These are phyloP conservation scores for Megaceryle torquata DNA, from an alignment of 2,113 vertebrate species.

Conservation along the genomic window DNA sequence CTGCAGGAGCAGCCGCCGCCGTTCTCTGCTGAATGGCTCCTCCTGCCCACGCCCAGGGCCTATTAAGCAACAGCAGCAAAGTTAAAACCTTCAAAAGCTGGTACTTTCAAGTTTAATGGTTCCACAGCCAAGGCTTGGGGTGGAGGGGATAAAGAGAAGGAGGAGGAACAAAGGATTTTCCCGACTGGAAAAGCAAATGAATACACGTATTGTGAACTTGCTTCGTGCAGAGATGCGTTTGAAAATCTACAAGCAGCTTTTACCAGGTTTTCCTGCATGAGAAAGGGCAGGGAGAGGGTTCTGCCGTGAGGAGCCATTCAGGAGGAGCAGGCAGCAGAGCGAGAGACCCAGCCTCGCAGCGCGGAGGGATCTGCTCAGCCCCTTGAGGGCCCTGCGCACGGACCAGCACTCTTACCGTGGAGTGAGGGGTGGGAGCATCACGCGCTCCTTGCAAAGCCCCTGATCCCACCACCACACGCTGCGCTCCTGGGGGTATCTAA, in stretches of 20 bases:
- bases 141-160: not conserved
- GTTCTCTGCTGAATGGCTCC: not conserved
- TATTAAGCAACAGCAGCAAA: not conserved
- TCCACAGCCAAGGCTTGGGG: not conserved
- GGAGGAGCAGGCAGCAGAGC: not conserved
- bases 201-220: not conserved
- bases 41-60: not conserved
- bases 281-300: not conserved
- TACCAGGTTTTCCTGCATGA: not conserved
- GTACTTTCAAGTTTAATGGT: not conserved
- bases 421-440: fast-evolving
- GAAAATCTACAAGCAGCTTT: not conserved
- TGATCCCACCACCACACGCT: fast-evolving
- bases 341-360: not conserved
- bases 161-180: not conserved
- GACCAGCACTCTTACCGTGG: fast-evolving
- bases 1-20: not conserved
- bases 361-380: not conserved
- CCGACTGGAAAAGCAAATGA: not conserved
- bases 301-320: fast-evolving
- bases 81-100: not conserved
- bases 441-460: fast-evolving
- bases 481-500: not conserved
- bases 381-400: not conserved
- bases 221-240: not conserved